phyloP scores from a whole-genome alignment of 2,888 invertebrate species.

The Parapristionchus giblindavisi region DNA sequence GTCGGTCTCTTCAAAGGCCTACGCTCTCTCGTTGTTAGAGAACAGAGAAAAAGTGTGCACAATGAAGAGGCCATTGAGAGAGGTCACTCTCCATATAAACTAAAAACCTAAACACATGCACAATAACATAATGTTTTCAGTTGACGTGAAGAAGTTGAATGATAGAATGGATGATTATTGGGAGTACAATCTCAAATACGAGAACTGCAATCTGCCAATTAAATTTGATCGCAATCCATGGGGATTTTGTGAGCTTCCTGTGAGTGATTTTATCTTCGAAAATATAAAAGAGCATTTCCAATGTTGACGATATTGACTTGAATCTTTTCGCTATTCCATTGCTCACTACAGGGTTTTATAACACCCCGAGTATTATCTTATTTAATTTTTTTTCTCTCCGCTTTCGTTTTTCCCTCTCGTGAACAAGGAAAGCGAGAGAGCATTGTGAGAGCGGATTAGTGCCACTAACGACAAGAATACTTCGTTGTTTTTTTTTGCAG shows the following conservation, averaged over 20 bases:
- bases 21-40: too few species aligned
- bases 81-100: background rate
- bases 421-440: too few species aligned
- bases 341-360: background rate
- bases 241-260: slow-evolving; percentile 26
- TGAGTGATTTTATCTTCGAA: background rate
- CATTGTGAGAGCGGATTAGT: too few species aligned
- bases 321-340: background rate
- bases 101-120: too few species aligned
- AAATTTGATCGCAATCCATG: slow-evolving; percentile 21
- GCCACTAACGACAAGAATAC: too few species aligned
- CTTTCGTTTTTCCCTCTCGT: too few species aligned
- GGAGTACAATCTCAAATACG: slow-evolving; percentile 10
- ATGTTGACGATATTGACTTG: background rate
- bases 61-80: background rate
- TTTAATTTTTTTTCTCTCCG: too few species aligned
- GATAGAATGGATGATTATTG: slow-evolving; percentile 3
- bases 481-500: background rate
- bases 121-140: background rate
- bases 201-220: background rate
- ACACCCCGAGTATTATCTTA: too few species aligned
- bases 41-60: too few species aligned
- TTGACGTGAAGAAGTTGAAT: background rate
- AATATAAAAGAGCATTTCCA: background rate
- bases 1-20: too few species aligned